phyloP scores from a whole-genome alignment of 2,888 invertebrate species.

The Cordylochernes scorpioides region DNA sequence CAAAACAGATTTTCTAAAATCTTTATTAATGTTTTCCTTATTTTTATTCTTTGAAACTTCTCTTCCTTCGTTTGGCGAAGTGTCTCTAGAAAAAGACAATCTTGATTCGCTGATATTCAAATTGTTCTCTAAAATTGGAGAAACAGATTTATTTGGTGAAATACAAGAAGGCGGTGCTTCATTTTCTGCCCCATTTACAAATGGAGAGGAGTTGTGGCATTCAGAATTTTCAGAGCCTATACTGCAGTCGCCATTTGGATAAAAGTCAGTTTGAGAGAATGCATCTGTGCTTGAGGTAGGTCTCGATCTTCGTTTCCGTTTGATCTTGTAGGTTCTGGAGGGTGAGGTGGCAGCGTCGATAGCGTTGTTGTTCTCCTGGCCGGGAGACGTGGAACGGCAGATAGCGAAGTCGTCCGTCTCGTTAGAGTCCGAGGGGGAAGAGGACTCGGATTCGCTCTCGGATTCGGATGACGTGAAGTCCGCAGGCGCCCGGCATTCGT shows the following conservation, averaged over 20 bases:
- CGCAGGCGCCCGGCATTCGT: slow-evolving; percentile 3
- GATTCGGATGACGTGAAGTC: slow-evolving; percentile 10
- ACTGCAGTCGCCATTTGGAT: no score
- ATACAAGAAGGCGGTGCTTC: background rate
- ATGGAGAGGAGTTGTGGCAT: no score
- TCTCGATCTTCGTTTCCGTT: background rate
- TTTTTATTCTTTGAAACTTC: no score
- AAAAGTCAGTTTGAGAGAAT: no score
- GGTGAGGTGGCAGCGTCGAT: background rate
- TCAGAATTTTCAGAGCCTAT: no score
- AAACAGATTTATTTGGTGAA: background rate
- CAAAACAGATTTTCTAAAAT: slow-evolving; percentile 41
- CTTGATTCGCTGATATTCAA: background rate
- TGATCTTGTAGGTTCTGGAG: background rate
- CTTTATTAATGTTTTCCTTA: slow-evolving; percentile 34
- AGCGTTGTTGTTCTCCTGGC: slow-evolving; percentile 2
- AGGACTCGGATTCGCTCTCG: slow-evolving; percentile 3
- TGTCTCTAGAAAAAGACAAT: slow-evolving; percentile 8
- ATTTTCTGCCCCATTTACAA: background rate
- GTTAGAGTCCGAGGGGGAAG: slow-evolving; percentile 3
- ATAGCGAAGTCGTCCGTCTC: slow-evolving; percentile 4
- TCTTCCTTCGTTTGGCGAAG: slow-evolving; percentile 8
- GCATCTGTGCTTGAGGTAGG: no score
- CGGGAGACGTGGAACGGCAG: slow-evolving; percentile 10
- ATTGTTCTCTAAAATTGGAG: background rate